These are phyloP conservation scores for Sylvilagus bachmani DNA, from an alignment of 2,113 vertebrate genomes.

Conservation along the genomic window DNA sequence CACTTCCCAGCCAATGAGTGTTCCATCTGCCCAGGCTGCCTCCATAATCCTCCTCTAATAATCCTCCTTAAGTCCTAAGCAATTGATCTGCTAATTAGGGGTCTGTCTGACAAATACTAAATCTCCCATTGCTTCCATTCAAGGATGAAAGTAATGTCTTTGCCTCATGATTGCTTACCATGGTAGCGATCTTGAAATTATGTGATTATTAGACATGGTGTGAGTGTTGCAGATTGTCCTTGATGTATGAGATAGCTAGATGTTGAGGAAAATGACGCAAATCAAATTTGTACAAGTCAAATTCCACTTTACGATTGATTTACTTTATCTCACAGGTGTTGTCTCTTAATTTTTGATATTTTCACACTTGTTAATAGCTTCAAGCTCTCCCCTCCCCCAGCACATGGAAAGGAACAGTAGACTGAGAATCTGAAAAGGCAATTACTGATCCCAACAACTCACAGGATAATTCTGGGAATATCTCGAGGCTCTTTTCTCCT, in stretches of 20 bases:
- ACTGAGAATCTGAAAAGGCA: neutral
- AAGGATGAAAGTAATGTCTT: constrained; percentile 67
- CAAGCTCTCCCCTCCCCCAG: neutral
- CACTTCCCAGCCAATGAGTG: neutral
- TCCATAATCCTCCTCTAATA: neutral
- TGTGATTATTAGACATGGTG: neutral
- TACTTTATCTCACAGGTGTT: constrained; percentile 49
- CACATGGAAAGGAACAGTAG: neutral
- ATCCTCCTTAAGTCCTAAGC: constrained; percentile 24
- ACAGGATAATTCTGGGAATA: neutral
- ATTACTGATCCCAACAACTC: neutral
- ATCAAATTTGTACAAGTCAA: constrained; percentile 52
- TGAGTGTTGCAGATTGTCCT: neutral
- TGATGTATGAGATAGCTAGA: constrained; percentile 55
- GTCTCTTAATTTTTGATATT: constrained; percentile 59
- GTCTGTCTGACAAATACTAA: constrained; percentile 42
- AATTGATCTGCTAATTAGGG: constrained; percentile 52
- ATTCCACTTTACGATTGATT: constrained; percentile 60
- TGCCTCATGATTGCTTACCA: constrained; percentile 44
- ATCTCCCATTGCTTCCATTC: constrained; percentile 47
- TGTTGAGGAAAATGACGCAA: constrained; percentile 35
- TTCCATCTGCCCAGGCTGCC: neutral
- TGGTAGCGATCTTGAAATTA: neutral
- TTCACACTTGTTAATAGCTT: constrained; percentile 44
- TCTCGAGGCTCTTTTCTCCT: neutral